Conservation (phyloP, 92 coral and sea anemone species). For the Nematostella vectensis region DNA sequence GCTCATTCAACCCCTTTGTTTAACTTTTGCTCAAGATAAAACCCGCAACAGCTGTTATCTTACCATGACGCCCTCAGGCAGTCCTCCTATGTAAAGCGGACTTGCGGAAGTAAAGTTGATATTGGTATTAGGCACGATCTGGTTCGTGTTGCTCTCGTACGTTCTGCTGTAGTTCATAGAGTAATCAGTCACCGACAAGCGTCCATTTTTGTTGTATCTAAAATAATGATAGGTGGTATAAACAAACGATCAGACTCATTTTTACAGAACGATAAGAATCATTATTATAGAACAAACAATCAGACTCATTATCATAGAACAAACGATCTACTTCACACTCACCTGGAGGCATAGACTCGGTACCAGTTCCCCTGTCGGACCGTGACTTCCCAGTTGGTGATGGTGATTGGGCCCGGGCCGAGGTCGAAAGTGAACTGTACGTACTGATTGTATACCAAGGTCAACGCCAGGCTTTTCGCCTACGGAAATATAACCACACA, state of each 20-base stretch:
- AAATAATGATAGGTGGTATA: neutral
- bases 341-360: conserved; percentile 94
- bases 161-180: conserved; percentile 59
- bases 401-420: conserved; percentile 54
- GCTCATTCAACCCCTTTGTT: too few species aligned
- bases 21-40: too few species aligned
- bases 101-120: conserved; percentile 17
- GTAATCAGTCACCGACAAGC: conserved; percentile 79
- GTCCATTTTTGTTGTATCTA: conserved; percentile 59
- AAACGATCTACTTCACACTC: conserved; percentile 14
- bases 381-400: conserved; percentile 81
- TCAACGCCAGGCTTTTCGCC: conserved; percentile 47
- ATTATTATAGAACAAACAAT: neutral
- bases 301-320: neutral
- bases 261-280: neutral
- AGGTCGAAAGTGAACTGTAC: conserved; percentile 76
- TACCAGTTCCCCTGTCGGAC: conserved; percentile 72
- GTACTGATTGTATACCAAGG: conserved; percentile 41
- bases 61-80: conserved; percentile 65
- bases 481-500: too few species aligned
- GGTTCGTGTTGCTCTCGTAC: conserved; percentile 52
- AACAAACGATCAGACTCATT: neutral
- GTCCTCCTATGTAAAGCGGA: conserved; percentile 64
- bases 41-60: too few species aligned
- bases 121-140: conserved; percentile 19